Conservation (phyloP, 2,888 invertebrate species). For the Lycaena phlaeas region DNA sequence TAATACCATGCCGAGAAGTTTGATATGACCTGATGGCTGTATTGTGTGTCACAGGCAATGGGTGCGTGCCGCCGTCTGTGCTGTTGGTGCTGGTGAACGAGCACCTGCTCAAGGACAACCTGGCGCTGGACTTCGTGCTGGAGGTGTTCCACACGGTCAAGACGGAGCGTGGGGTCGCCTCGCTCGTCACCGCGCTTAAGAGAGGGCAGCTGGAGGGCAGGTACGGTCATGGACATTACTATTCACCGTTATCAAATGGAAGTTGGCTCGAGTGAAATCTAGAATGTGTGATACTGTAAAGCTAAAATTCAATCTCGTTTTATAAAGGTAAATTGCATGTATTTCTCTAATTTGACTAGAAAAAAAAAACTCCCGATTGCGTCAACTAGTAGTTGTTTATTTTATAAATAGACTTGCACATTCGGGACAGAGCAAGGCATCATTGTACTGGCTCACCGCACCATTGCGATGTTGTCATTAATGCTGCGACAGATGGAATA, state of each 20-base stretch:
- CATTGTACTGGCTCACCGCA: slow-evolving; percentile 56
- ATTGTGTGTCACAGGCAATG: slow-evolving; percentile 76
- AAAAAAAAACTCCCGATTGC: too few relatives aligned
- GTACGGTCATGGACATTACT: slow-evolving; percentile 34
- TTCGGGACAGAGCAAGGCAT: slow-evolving; percentile 32
- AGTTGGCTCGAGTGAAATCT: too few relatives aligned
- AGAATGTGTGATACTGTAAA: too few relatives aligned
- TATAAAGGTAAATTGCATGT: too few relatives aligned
- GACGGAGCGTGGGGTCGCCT: slow-evolving; percentile 88
- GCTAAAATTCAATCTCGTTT: too few relatives aligned
- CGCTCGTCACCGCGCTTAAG: slow-evolving; percentile 89
- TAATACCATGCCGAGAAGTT: too few relatives aligned
- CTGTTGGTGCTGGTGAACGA: slow-evolving; percentile 91
- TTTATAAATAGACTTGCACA: slow-evolving; percentile 1
- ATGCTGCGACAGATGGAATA: slow-evolving; percentile 49
- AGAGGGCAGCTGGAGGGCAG: slow-evolving; percentile 85
- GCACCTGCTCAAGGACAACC: slow-evolving; percentile 93
- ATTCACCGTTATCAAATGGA: too few relatives aligned
- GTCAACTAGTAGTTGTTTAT: slow-evolving; percentile 13
- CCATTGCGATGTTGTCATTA: slow-evolving; percentile 44
- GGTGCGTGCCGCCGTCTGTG: slow-evolving; percentile 90
- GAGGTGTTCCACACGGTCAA: slow-evolving; percentile 94
- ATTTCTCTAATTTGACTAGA: too few relatives aligned
- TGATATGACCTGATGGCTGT: too few relatives aligned
- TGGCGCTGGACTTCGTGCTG: slow-evolving; percentile 94